A percentile compares a stretch with the other conserved stretches of the same genome.
Evolutionary conservation across 2,113 vertebrate species (phyloP).

Genomic region (Psettodes erumei): DNA sequence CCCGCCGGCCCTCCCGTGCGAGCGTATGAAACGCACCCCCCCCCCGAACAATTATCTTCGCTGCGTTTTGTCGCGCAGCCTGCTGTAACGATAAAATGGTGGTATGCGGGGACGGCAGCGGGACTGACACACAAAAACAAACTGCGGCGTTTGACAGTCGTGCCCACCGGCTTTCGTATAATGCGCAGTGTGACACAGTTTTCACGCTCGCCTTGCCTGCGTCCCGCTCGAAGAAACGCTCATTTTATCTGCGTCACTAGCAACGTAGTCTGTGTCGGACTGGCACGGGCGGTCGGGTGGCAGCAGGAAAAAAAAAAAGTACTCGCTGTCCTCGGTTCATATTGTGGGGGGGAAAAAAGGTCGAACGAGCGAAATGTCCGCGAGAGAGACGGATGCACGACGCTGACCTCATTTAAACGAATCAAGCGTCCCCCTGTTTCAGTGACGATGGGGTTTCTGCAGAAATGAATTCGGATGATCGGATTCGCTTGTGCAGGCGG

Average conservation of each 20-base stretch:
- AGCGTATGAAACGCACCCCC: constrained; percentile 48
- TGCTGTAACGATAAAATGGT: constrained; percentile 75
- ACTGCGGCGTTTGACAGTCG: constrained; percentile 19
- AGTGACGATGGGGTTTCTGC: neutral
- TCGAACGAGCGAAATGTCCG: neutral
- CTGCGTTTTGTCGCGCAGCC: constrained; percentile 74
- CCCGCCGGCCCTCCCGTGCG: neutral
- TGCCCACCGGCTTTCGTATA: neutral
- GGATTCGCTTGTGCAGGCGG: no score
- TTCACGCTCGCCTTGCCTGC: constrained; percentile 8
- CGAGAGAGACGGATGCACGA: neutral
- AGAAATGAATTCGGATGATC: neutral
- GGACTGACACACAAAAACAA: constrained; percentile 4
- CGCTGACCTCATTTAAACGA: neutral
- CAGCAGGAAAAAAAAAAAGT: constrained; percentile 47
- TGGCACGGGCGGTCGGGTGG: constrained; percentile 36
- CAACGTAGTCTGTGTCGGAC: constrained; percentile 51
- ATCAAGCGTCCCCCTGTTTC: no score
- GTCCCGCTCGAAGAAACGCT: constrained; percentile 27
- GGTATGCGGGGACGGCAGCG: constrained; percentile 52
- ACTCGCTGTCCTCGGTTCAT: constrained; percentile 47
- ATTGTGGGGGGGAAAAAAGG: neutral
- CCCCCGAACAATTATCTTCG: constrained; percentile 47
- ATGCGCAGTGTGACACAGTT: constrained; percentile 18
- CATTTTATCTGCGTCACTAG: constrained; percentile 73